Base-by-base conservation (phyloP, 2,797 vertebrate genomes). In the Vespertilio murinus region DNA sequence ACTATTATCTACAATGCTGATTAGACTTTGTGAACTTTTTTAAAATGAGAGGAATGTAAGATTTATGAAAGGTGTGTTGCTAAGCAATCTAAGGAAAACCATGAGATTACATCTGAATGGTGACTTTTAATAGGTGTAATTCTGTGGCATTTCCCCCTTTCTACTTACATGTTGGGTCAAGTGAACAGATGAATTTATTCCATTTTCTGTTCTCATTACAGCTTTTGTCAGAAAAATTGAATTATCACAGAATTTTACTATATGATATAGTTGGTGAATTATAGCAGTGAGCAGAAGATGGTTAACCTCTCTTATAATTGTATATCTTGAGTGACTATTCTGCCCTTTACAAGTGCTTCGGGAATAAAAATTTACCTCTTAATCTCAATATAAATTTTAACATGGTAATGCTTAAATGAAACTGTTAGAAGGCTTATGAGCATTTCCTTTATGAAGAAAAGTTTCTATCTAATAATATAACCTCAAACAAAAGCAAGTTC, bases 161-260 rank as follows among this genome's bases (percentile, higher is more conserved):
- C 91, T 96, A 94, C 96, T 97, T 98, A 97, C 77, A 97, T 93
- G 89, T 69, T 95, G 49, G 95, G 96, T 98, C 97, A 98, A 97
- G 54, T 82, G 97, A 97, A 97, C 95, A 97, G 97, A 97, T 97
- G 79, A 97, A 98, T 98, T 98, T 97, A 95, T 97, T 96, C 95
- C 96, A 97, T 98, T 98, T 98, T 98, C 97, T 96, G 80, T 97
- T 98, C 97, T 98, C 98, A 98, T 98, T 98, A 98, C 93, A 97
- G 96, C 83, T 88, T 98, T 98, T 98, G 98, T 98, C 98, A 98
- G 93, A 90, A 97, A 98, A 97, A 97, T 97, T 98, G 98, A 98
- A 91, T 98, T 98, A 98, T 98, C 96, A 97, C 49, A 6, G 94
- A 94, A 96, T 97, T 98, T 97, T 97, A 97, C 97, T 97, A 83